Evolutionary conservation across 2,888 invertebrate species (phyloP).

Genomic region (Monochamus alternatus): DNA sequence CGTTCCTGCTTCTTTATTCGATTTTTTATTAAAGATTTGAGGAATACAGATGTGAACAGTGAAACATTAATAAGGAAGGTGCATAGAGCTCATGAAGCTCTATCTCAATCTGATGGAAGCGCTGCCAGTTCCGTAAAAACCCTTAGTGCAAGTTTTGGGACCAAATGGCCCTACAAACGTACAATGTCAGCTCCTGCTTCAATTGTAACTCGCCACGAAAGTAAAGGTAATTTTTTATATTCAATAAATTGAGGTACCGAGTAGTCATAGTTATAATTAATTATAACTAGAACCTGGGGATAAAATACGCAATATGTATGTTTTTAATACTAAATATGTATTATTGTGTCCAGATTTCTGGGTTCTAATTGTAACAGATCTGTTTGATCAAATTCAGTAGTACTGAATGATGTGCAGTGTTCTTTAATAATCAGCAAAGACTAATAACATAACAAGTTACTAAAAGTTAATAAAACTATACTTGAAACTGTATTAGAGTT

Average conservation of each 20-base stretch:
- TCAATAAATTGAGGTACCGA: neutral
- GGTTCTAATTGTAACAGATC: too few species aligned
- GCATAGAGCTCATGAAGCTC: conserved; percentile 90
- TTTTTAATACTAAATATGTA: too few species aligned
- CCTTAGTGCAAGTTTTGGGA: conserved; percentile 89
- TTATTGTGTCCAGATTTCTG: too few species aligned
- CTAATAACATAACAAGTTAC: too few species aligned
- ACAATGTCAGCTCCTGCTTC: conserved; percentile 95
- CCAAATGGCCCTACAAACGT: conserved; percentile 95
- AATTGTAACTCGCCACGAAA: conserved; percentile 83
- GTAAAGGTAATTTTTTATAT: conserved; percentile 70
- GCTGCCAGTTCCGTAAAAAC: conserved; percentile 79
- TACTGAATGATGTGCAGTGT: too few species aligned
- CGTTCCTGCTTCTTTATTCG: neutral
- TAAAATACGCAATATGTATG: too few species aligned
- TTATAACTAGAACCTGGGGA: neutral
- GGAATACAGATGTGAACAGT: conserved; percentile 90
- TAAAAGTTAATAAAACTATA: too few species aligned
- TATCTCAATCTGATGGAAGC: conserved; percentile 82
- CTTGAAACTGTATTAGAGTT: too few species aligned
- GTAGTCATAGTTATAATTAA: neutral
- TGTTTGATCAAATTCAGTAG: too few species aligned
- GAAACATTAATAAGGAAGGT: conserved; percentile 91
- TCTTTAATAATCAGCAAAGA: too few species aligned
- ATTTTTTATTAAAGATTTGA: conserved; percentile 78